These are phyloP conservation scores for Eudemis profundana DNA, from an alignment of 2,888 invertebrate genomes.

Conservation along the genomic window DNA sequence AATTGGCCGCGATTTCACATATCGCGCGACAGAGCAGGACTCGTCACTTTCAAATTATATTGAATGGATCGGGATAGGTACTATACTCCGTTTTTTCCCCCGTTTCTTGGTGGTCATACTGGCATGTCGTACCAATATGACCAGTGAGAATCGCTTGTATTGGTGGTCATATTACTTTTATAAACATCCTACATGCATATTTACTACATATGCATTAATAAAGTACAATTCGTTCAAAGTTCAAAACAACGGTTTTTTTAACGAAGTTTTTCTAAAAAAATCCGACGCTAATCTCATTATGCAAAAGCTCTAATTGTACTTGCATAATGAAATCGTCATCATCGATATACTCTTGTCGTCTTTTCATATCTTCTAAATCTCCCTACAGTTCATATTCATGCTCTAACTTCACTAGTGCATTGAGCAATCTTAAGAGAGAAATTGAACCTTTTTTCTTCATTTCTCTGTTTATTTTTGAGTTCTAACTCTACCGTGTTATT, in stretches of 20 bases:
- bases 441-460: too few species aligned
- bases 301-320: conserved; percentile 10
- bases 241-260: conserved; percentile 1
- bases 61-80: too few species aligned
- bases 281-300: conserved; percentile 3
- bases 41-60: too few species aligned
- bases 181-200: neutral
- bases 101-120: too few species aligned
- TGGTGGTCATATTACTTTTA: conserved; percentile 8
- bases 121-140: too few species aligned
- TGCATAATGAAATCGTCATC: conserved; percentile 2
- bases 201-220: too few species aligned
- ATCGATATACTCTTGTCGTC: conserved; percentile 6
- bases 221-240: conserved; percentile 5
- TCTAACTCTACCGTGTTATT: conserved; percentile 7
- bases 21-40: too few species aligned
- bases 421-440: neutral
- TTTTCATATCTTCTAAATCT: conserved; percentile 7
- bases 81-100: too few species aligned
- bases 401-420: conserved; percentile 8
- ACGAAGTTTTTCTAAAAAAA: conserved; percentile 8
- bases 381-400: conserved; percentile 9
- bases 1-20: too few species aligned
- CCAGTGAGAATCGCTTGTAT: too few species aligned
- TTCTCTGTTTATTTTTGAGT: too few species aligned